A percentile compares a stretch with the other conserved stretches of the same genome.
These are phyloP conservation scores for Paelopatides confundens DNA, from an alignment of 53 echinoderm and acorn worm genomes.

Conservation along the genomic window DNA sequence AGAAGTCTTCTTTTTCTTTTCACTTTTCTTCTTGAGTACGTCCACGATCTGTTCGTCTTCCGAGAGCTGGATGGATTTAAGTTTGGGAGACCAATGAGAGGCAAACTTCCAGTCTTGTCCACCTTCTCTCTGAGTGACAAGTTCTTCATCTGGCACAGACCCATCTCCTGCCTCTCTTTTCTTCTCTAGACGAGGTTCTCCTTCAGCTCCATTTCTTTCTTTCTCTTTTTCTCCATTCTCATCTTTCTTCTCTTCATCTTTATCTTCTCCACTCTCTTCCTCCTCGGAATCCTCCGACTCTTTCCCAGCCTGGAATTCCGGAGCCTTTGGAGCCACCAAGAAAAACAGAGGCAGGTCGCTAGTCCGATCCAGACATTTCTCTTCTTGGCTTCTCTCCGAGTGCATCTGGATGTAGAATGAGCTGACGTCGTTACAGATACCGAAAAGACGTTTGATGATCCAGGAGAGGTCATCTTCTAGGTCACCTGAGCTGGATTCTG, in stretches of 20 bases:
- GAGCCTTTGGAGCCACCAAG: conserved; percentile 90
- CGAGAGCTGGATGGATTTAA: conserved; percentile 64
- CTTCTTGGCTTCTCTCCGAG: conserved; percentile 53
- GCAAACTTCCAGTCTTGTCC: conserved; percentile 86
- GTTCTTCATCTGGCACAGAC: conserved; percentile 40
- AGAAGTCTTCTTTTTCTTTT: conserved; percentile 35
- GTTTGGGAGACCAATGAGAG: conserved; percentile 97
- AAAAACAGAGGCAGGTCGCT: conserved; percentile 94
- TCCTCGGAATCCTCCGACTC: conserved; percentile 24
- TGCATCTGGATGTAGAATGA: conserved; percentile 94
- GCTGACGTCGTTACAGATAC: conserved; percentile 95
- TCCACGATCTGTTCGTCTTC: conserved; percentile 77
- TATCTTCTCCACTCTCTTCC: conserved; percentile 16
- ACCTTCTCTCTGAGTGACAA: conserved; percentile 21
- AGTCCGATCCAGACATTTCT: conserved; percentile 46
- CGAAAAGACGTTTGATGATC: conserved; percentile 88
- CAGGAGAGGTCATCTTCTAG: conserved; percentile 68
- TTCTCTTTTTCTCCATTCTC: neutral
- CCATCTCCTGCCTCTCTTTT: conserved; percentile 10
- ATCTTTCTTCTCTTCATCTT: conserved; percentile 23
- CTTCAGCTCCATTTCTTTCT: neutral
- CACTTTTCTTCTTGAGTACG: conserved; percentile 68
- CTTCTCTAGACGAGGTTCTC: neutral
- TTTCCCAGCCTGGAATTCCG: conserved; percentile 57
- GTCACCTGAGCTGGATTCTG: neutral